Evolutionary conservation across 2,113 vertebrate genomes (phyloP).

Genomic region (Aleadryas rufinucha): DNA sequence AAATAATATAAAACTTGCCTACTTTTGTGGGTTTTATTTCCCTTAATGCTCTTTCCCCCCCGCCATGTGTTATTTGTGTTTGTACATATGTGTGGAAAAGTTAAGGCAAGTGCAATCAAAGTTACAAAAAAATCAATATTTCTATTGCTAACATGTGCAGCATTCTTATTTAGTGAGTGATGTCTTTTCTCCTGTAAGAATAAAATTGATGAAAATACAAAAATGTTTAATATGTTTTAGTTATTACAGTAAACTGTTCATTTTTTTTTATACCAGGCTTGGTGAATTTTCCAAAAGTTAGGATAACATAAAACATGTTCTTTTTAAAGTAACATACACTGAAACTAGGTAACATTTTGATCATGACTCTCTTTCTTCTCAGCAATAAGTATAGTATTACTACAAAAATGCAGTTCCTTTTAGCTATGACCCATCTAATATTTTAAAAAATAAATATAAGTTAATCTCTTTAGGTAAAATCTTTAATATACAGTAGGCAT

Average conservation of each 20-base stretch:
- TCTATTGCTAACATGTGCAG: slow-evolving; percentile 75
- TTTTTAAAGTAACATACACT: slow-evolving; percentile 2
- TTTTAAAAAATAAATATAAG: slow-evolving; percentile 47
- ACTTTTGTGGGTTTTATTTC: slow-evolving; percentile 11
- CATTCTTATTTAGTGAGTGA: slow-evolving; percentile 67
- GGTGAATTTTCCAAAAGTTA: not conserved
- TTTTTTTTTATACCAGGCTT: not conserved
- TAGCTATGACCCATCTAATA: not conserved
- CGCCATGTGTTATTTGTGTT: not conserved
- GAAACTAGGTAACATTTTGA: not conserved
- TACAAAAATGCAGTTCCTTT: slow-evolving; percentile 13
- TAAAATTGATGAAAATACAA: slow-evolving; percentile 58
- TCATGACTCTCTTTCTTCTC: not conserved
- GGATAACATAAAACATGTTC: not conserved
- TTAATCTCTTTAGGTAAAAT: slow-evolving; percentile 15
- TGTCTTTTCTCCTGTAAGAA: slow-evolving; percentile 50
- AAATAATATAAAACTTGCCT: slow-evolving; percentile 71
- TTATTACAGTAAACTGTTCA: slow-evolving; percentile 1
- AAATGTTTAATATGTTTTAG: slow-evolving; percentile 31
- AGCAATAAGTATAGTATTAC: not conserved
- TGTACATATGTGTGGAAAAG: slow-evolving; percentile 36
- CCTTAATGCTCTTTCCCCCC: not conserved
- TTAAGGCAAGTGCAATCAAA: slow-evolving; percentile 78
- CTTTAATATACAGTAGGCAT: slow-evolving; percentile 22
- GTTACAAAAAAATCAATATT: slow-evolving; percentile 68